Evolutionary conservation across 2,113 vertebrate genomes (phyloP).

Genomic region (Saimiri boliviensis): DNA sequence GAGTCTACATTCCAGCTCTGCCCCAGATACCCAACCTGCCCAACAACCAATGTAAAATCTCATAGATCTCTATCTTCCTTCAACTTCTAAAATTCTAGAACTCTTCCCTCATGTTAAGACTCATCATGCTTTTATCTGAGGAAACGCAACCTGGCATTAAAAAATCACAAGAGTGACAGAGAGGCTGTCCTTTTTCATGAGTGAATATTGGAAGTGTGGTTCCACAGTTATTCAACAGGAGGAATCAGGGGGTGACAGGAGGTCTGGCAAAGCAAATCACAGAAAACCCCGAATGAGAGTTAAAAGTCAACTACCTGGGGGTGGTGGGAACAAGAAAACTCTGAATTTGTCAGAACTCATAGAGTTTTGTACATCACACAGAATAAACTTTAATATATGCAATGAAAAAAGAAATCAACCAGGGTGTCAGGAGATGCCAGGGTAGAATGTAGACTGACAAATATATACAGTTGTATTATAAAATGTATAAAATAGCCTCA

Average conservation of each 20-base stretch:
- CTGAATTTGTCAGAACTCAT: not conserved
- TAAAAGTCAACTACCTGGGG: not conserved
- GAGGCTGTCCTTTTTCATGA: not conserved
- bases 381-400: not conserved
- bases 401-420: not conserved
- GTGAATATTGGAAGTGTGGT: not conserved
- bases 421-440: not conserved
- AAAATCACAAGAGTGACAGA: not conserved
- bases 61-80: not conserved
- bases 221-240: not conserved
- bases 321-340: not conserved
- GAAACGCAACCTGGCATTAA: not conserved
- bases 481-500: not conserved
- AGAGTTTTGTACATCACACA: not conserved
- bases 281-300: not conserved
- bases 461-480: not conserved
- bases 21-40: not conserved
- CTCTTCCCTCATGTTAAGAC: not conserved
- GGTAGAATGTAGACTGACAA: not conserved
- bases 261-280: not conserved
- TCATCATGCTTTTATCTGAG: not conserved
- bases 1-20: not conserved
- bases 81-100: not conserved
- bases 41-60: not conserved
- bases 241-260: rapidly evolving